Evolutionary conservation across 1,140 invertebrate genomes (phyloP), one percentile per base, ranked within the genome.

Genomic region (Ladona fulva): DNA sequence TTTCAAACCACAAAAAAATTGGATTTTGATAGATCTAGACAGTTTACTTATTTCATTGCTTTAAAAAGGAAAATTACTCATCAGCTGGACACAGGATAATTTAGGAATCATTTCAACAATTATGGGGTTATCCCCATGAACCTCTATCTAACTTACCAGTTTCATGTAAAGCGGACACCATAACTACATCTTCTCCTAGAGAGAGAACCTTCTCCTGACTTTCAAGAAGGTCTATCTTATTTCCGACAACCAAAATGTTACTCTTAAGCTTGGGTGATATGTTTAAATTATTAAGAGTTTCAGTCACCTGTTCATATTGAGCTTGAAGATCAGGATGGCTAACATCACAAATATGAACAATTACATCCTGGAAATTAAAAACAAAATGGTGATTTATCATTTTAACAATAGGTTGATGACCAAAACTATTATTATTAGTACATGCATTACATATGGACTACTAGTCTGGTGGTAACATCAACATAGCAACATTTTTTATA

Each of bases 311-410:
- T 25, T 89, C 83, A 76, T 89, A 86, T 85, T 97, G 95, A 22
- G 88, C 88, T 75, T 83, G 79, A 79, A 86, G 85, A 85, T 96
- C 91, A 12, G 93, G 92, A 86, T 96, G 93, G 81, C 94, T 95
- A 0, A 90, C 82, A 83, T 97, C 96, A 82, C 91, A 88, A 6
- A 97, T 88, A 84, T 96, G 95, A 76, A 97, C 82, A 74, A 97
- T 88, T 0, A 95, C 83, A 88, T 97, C 93, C 93, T 94, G 78
- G 59, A 85, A 81, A 76, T 77, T 76, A 14, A 59, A 24, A 78
- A 14, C 16, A 25, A 52, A 44, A 42, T 16, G 8, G 16, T 25
- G 14, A 78, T 3, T 78, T 74, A 25, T 78, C 16, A 77, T 25
- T 78, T 25, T 19, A 19, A 42, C 7, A 42, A 37, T 25, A 24